phyloP scores from a whole-genome alignment of 2,797 vertebrate species.

The Falco berigora region DNA sequence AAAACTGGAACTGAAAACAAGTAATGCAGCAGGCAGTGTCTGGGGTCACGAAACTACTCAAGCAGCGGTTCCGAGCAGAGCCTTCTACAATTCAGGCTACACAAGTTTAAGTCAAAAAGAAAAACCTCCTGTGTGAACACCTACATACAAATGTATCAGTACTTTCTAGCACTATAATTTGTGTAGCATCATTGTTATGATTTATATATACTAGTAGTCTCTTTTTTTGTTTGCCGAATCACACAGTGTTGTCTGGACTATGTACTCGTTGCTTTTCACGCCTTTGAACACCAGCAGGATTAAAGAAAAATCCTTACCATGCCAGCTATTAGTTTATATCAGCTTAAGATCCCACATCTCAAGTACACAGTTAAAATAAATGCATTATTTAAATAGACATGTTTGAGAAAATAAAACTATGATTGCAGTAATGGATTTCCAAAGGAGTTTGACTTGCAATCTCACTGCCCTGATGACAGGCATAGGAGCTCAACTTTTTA shows the following conservation, averaged over 20 bases:
- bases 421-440: not conserved
- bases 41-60: not conserved
- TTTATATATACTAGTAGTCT: not conserved
- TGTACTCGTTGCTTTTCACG: not conserved
- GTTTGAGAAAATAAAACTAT: not conserved
- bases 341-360: not conserved
- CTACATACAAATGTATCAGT: not conserved
- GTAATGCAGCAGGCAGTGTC: not conserved
- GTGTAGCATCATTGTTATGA: not conserved
- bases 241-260: not conserved
- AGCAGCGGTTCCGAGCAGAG: not conserved
- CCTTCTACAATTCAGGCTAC: not conserved
- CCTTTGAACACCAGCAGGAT: not conserved
- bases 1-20: not conserved
- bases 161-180: not conserved
- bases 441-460: not conserved
- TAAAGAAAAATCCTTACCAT: not conserved
- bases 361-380: not conserved
- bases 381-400: not conserved
- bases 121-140: not conserved
- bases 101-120: not conserved
- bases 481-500: not conserved
- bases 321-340: not conserved
- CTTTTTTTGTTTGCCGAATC: not conserved
- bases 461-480: not conserved